A percentile compares a stretch with the other conserved stretches of the same genome.
Conservation (phyloP, 2,113 vertebrate species). For the Brienomyrus brachyistius region DNA sequence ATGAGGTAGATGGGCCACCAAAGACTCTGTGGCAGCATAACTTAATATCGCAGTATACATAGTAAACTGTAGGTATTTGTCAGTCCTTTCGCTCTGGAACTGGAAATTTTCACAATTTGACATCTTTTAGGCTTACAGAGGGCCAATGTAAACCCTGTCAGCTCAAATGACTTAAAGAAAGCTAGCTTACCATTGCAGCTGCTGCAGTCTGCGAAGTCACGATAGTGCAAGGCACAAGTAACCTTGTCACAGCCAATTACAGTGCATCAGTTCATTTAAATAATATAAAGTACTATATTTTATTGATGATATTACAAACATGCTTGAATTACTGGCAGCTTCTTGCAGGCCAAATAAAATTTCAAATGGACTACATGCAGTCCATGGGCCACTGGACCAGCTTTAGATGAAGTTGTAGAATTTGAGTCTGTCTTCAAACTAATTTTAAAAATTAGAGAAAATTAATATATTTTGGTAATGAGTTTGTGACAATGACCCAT, state of each 20-base stretch:
- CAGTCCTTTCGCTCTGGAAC: background rate
- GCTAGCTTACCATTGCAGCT: background rate
- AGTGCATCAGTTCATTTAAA: background rate
- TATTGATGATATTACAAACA: background rate
- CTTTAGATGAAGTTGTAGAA: background rate
- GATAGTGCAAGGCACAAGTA: background rate
- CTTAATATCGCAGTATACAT: background rate
- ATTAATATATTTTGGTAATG: background rate
- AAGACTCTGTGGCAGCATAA: background rate
- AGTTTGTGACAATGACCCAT: background rate
- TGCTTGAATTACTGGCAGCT: background rate
- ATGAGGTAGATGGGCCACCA: background rate
- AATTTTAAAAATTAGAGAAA: background rate
- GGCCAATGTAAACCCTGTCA: background rate
- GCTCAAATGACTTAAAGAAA: background rate
- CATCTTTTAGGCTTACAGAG: background rate
- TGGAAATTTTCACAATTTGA: background rate
- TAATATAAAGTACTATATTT: background rate
- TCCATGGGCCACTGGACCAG: background rate
- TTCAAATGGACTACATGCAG: background rate
- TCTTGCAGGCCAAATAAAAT: background rate
- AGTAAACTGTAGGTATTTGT: background rate
- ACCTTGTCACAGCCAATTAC: background rate
- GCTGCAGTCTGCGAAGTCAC: background rate
- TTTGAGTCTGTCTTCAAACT: background rate